Percentiles rank a stretch among this genome's conserved stretches.
Conservation (phyloP, 2,797 vertebrate species). For the Silurus lanzhouensis region DNA sequence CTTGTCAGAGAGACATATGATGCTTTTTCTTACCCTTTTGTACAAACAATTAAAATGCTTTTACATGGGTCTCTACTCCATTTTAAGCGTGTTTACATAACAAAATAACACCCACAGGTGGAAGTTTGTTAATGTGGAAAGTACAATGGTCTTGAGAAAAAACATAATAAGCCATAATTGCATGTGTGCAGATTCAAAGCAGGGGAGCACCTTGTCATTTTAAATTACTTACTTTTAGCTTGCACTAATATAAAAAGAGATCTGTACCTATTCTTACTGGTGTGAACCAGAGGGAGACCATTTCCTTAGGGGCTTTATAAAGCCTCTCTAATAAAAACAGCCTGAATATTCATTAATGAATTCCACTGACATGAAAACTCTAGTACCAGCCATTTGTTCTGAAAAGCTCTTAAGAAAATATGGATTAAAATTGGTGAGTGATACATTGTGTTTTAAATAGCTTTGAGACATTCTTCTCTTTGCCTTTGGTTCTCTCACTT, state of each 20-base stretch:
- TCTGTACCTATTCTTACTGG: constrained; percentile 30
- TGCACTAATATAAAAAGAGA: constrained; percentile 32
- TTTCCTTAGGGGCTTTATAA: constrained; percentile 36
- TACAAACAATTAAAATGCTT: background rate
- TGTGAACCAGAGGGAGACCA: constrained; percentile 11
- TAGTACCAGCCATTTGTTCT: constrained; percentile 67
- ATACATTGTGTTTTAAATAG: constrained; percentile 57
- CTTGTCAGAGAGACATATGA: background rate
- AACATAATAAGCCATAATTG: constrained; percentile 43
- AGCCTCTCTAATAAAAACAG: constrained; percentile 51
- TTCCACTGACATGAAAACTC: constrained; percentile 65
- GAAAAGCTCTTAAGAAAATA: constrained; percentile 70
- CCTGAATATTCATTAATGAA: constrained; percentile 67
- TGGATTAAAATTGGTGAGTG: constrained; percentile 68
- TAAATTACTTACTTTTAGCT: constrained; percentile 42
- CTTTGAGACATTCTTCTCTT: constrained; percentile 42
- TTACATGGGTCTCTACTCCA: background rate
- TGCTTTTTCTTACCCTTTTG: background rate
- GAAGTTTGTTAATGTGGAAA: background rate
- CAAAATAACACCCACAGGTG: background rate
- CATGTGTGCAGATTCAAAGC: constrained; percentile 40
- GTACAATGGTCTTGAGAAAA: too few relatives aligned
- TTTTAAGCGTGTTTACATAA: background rate
- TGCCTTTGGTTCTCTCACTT: constrained; percentile 38
- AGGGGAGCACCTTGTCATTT: constrained; percentile 35